Conservation (phyloP, 2,888 invertebrate species). For the Acanthosepion pharaonis region DNA sequence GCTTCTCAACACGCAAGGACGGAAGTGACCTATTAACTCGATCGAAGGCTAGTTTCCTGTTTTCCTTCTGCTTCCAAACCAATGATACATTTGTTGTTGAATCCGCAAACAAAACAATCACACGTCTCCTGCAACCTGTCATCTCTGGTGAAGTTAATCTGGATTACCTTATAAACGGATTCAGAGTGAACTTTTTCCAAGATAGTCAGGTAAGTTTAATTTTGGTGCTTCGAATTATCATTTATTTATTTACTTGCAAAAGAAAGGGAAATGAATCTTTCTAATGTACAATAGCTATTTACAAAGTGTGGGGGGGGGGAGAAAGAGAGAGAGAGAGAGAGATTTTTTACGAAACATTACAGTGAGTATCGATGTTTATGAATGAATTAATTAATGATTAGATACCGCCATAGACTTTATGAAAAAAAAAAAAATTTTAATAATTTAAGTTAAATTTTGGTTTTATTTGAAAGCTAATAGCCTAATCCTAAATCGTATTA, state of each 20-base stretch:
- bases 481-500: too few relatives aligned
- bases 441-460: too few relatives aligned
- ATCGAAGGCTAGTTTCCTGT: background rate
- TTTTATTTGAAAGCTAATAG: too few relatives aligned
- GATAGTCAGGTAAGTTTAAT: background rate
- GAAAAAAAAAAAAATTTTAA: too few relatives aligned
- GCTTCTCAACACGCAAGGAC: background rate
- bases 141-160: background rate
- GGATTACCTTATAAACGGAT: background rate
- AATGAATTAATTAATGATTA: too few relatives aligned
- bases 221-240: background rate
- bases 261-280: too few relatives aligned
- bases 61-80: background rate
- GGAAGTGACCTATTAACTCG: background rate
- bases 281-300: too few relatives aligned
- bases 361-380: too few relatives aligned
- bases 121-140: background rate
- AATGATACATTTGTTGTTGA: background rate
- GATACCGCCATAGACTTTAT: too few relatives aligned
- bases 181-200: background rate
- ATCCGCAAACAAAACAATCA: background rate
- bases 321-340: too few relatives aligned
- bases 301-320: too few relatives aligned
- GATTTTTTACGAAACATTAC: too few relatives aligned
- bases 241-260: background rate